Evolutionary conservation across 2,888 invertebrate genomes (phyloP).

Genomic region (Ligdia adustata): DNA sequence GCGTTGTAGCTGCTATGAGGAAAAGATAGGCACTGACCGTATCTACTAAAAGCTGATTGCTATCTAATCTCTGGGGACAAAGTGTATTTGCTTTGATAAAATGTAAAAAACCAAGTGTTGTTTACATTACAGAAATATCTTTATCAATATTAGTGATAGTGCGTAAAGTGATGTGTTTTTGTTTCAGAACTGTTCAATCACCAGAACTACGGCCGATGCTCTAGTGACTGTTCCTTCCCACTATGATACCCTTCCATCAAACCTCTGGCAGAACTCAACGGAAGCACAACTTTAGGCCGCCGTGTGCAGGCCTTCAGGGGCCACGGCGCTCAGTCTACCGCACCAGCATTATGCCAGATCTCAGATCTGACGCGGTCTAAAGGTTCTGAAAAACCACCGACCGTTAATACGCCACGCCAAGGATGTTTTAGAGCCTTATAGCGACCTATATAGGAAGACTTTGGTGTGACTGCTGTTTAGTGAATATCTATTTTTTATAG

Average conservation of each 20-base stretch:
- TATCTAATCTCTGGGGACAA: slow-evolving; percentile 7
- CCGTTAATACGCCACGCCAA: slow-evolving; percentile 51
- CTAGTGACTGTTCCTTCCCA: slow-evolving; percentile 90
- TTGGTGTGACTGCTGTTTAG: slow-evolving; percentile 46
- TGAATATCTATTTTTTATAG: slow-evolving; percentile 25
- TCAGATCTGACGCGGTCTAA: slow-evolving; percentile 52
- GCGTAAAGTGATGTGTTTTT: slow-evolving; percentile 26
- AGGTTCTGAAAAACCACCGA: slow-evolving; percentile 74
- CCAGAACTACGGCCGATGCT: slow-evolving; percentile 88
- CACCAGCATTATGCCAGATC: slow-evolving; percentile 59
- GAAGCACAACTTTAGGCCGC: slow-evolving; percentile 73
- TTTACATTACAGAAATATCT: slow-evolving; percentile 1
- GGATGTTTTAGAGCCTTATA: slow-evolving; percentile 45
- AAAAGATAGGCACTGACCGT: background rate
- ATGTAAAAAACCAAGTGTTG: background rate
- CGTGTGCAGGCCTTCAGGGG: slow-evolving; percentile 42
- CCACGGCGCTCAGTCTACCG: slow-evolving; percentile 48
- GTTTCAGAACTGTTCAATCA: slow-evolving; percentile 88
- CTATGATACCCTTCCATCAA: slow-evolving; percentile 85
- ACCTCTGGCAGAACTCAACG: slow-evolving; percentile 73
- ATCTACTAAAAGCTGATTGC: background rate
- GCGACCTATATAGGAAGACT: slow-evolving; percentile 53
- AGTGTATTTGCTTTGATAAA: slow-evolving; percentile 7
- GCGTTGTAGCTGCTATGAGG: no score
- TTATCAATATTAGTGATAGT: background rate